These are phyloP conservation scores for Idaea straminata DNA, from an alignment of 2,888 invertebrate genomes.

Conservation along the genomic window DNA sequence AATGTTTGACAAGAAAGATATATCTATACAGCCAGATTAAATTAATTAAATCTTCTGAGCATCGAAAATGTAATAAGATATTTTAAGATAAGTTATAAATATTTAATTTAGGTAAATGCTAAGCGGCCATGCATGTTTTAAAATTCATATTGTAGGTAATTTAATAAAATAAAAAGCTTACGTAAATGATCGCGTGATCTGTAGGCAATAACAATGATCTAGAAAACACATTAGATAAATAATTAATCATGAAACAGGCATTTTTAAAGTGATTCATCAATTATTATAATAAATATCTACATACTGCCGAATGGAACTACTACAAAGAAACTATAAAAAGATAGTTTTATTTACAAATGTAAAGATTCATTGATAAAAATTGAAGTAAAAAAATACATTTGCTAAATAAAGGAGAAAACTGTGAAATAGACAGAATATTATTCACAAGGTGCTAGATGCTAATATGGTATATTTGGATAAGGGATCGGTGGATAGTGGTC, in stretches of 20 bases:
- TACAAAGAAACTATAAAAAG: neutral
- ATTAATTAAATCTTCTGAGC: neutral
- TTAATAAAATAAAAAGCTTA: neutral
- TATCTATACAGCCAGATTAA: neutral
- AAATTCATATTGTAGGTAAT: neutral
- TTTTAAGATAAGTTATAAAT: neutral
- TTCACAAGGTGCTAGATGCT: conserved; percentile 70
- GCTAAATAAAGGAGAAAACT: conserved; percentile 49
- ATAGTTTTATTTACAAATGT: conserved; percentile 1
- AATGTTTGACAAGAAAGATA: neutral
- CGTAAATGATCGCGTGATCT: neutral
- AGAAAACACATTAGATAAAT: conserved; percentile 2
- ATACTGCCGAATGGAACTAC: neutral
- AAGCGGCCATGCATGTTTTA: neutral
- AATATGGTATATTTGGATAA: conserved; percentile 54
- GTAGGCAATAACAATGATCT: conserved; percentile 1
- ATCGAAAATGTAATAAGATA: neutral
- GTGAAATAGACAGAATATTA: conserved; percentile 70
- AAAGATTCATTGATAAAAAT: conserved; percentile 22
- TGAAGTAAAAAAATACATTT: conserved; percentile 18
- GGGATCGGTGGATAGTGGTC: conserved; percentile 53
- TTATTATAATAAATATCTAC: neutral
- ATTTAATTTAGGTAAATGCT: neutral
- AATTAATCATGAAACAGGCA: neutral
- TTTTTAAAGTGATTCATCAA: too few relatives aligned